A percentile compares a stretch with the other conserved stretches of the same genome.
Conservation (phyloP, 2,888 invertebrate species). For the Malthinus flaveolus region DNA sequence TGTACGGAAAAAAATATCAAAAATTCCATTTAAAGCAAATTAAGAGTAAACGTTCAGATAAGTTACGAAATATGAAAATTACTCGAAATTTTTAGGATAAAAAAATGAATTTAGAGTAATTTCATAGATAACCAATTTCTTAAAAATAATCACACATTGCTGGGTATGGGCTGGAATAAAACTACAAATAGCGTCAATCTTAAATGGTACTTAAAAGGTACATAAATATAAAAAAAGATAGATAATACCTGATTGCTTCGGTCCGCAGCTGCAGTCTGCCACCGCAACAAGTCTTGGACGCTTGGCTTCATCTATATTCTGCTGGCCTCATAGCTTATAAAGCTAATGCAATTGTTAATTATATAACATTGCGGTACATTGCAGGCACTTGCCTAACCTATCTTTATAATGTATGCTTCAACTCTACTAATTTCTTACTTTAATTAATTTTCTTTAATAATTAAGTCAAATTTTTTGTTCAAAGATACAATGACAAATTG, state of each 20-base stretch:
- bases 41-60: too few relatives aligned
- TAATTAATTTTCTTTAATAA: conserved; percentile 9
- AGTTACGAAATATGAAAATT: background rate
- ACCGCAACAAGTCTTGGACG: conserved; percentile 37
- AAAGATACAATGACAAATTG: too few relatives aligned
- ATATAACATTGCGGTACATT: conserved; percentile 33
- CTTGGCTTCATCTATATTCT: conserved; percentile 32
- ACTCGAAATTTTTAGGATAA: background rate
- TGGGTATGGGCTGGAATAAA: conserved; percentile 32
- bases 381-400: conserved; percentile 34
- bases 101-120: conserved; percentile 8
- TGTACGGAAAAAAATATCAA: too few relatives aligned
- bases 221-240: conserved; percentile 59
- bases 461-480: background rate
- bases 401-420: too few relatives aligned
- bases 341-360: conserved; percentile 43
- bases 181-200: conserved; percentile 32
- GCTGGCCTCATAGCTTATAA: conserved; percentile 42
- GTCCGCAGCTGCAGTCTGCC: conserved; percentile 45
- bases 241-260: conserved; percentile 63
- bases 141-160: conserved; percentile 18
- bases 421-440: background rate
- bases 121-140: conserved; percentile 2
- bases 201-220: conserved; percentile 49
- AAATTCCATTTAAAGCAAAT: background rate